These are phyloP conservation scores for Ammodytes dubius DNA, from an alignment of 2,113 vertebrate genomes.

Conservation along the genomic window DNA sequence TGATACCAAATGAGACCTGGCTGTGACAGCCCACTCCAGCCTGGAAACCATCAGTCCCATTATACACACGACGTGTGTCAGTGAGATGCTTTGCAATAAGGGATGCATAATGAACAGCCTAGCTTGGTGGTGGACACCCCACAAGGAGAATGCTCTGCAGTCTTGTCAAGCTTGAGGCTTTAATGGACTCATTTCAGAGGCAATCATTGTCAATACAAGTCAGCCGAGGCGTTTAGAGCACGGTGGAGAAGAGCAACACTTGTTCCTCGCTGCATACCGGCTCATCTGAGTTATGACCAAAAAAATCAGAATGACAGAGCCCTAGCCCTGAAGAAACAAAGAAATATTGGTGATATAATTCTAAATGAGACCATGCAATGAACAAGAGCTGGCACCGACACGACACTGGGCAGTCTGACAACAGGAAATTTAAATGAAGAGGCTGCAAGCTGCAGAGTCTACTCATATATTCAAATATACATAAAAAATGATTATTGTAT, in stretches of 20 bases:
- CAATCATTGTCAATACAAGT: slow-evolving; percentile 95
- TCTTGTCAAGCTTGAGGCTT: slow-evolving; percentile 88
- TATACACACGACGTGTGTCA: slow-evolving; percentile 79
- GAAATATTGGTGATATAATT: slow-evolving; percentile 82
- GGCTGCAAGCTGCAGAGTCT: slow-evolving; percentile 90
- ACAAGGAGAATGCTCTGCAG: slow-evolving; percentile 64
- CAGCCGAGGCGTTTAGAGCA: slow-evolving; percentile 84
- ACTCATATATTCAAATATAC: slow-evolving; percentile 90
- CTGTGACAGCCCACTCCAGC: slow-evolving; percentile 74
- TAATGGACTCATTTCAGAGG: slow-evolving; percentile 93
- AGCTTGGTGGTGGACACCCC: slow-evolving; percentile 55
- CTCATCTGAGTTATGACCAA: slow-evolving; percentile 89
- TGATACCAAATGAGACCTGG: slow-evolving; percentile 76
- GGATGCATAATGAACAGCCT: slow-evolving; percentile 78
- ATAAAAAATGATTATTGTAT: slow-evolving; percentile 90
- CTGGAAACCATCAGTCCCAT: slow-evolving; percentile 76
- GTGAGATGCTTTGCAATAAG: slow-evolving; percentile 77
- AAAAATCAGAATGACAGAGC: slow-evolving; percentile 89
- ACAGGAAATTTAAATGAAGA: slow-evolving; percentile 93
- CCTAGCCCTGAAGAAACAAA: slow-evolving; percentile 64
- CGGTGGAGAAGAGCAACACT: slow-evolving; percentile 79
- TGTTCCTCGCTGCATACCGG: slow-evolving; percentile 83
- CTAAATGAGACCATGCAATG: slow-evolving; percentile 65
- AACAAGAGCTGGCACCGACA: slow-evolving; percentile 4
- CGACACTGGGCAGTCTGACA: slow-evolving; percentile 80